phyloP scores from a whole-genome alignment of 2,797 vertebrate species.

The Moxostoma hubbsi region DNA sequence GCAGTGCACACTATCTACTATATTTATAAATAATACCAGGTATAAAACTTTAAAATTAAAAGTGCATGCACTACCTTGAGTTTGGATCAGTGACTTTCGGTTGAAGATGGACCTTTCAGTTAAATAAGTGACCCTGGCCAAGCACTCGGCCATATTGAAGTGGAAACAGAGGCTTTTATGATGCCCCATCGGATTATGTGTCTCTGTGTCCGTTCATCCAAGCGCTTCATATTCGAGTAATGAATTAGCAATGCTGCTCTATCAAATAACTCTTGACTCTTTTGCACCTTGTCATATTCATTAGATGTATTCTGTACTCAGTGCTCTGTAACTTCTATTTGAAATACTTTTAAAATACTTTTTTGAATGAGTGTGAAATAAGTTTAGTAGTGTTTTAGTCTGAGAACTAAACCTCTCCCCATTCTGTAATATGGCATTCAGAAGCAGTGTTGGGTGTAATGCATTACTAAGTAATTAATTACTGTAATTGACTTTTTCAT shows the following conservation, averaged over 20 bases:
- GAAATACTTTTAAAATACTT: too few species aligned
- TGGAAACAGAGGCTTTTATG: constrained; percentile 74
- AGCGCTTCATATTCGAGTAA: constrained; percentile 78
- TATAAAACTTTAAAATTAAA: constrained; percentile 31
- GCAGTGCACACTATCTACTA: neutral
- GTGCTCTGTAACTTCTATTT: too few species aligned
- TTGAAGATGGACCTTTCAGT: constrained; percentile 64
- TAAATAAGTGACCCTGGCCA: constrained; percentile 56
- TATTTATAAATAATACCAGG: constrained; percentile 20
- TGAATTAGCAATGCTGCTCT: constrained; percentile 75
- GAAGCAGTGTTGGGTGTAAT: too few species aligned
- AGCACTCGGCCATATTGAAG: constrained; percentile 65
- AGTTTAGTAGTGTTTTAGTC: too few species aligned
- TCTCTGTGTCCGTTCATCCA: constrained; percentile 76
- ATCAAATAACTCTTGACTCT: constrained; percentile 56
- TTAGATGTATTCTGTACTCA: constrained; percentile 35
- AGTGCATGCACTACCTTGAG: constrained; percentile 66
- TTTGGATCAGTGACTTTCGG: constrained; percentile 59
- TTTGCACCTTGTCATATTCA: constrained; percentile 32
- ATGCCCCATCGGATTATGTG: constrained; percentile 73
- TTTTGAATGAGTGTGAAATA: too few species aligned
- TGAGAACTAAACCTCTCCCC: too few species aligned
- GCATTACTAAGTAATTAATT: too few species aligned
- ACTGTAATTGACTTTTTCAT: too few species aligned
- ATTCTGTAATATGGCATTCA: too few species aligned